Percentiles rank a stretch among this genome's conserved stretches.
Evolutionary conservation across 2,113 vertebrate species (phyloP).

Genomic region (Ceuthmochares aereus): DNA sequence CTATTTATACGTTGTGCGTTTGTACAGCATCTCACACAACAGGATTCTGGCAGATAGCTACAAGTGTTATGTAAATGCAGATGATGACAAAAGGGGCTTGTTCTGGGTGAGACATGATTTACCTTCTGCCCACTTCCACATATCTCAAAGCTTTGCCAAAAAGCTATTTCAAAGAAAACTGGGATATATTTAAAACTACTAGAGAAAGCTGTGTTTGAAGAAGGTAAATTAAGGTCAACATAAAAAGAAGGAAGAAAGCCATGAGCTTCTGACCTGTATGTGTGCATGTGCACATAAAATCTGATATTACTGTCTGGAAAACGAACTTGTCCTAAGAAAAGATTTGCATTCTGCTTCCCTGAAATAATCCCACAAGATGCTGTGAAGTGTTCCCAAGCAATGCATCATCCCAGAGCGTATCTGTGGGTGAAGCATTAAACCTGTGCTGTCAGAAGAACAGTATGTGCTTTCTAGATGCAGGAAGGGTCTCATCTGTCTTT

Average conservation of each 20-base stretch:
- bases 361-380: neutral
- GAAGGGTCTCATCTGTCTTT: neutral
- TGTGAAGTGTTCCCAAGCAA: neutral
- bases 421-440: neutral
- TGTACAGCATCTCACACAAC: neutral
- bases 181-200: neutral
- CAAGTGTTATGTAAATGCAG: neutral
- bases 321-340: neutral
- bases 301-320: neutral
- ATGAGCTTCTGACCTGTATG: neutral
- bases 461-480: neutral
- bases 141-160: neutral
- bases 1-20: neutral
- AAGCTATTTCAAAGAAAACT: neutral
- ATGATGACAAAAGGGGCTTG: neutral
- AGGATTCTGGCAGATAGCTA: neutral
- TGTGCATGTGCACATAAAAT: neutral
- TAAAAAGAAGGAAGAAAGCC: neutral
- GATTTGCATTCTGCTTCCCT: neutral
- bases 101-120: neutral
- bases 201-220: neutral
- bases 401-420: neutral
- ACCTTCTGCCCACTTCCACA: neutral
- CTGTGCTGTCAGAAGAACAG: neutral
- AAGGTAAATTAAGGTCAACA: conserved; percentile 20